phyloP scores from a whole-genome alignment of 2,888 invertebrate genomes.

The Linnaemya vulpina region DNA sequence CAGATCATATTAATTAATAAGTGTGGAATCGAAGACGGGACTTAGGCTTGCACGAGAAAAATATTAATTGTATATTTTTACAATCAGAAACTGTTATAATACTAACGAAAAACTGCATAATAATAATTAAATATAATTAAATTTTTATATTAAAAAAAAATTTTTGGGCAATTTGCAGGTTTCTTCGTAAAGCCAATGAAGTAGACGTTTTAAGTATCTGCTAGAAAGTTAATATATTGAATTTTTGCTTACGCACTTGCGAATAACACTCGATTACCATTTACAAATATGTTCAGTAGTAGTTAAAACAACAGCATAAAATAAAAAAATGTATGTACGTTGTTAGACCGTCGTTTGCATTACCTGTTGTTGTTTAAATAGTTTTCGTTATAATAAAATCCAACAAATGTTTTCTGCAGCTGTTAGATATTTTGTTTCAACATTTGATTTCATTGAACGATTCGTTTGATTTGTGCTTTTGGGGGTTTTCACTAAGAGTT shows the following conservation, averaged over 20 bases:
- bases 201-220: slow-evolving; percentile 33
- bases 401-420: slow-evolving; percentile 2
- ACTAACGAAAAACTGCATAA: too few species aligned
- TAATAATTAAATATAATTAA: too few species aligned
- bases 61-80: not conserved
- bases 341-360: slow-evolving; percentile 2
- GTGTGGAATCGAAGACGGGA: too few species aligned
- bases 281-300: slow-evolving; percentile 8
- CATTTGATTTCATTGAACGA: slow-evolving; percentile 45
- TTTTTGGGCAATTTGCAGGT: not conserved
- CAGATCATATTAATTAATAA: too few species aligned
- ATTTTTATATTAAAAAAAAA: not conserved
- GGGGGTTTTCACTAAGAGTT: not conserved
- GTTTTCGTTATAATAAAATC: slow-evolving; percentile 6
- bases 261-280: slow-evolving; percentile 13
- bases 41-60: too few species aligned
- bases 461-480: slow-evolving; percentile 19
- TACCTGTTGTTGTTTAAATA: not conserved
- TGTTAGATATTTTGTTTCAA: slow-evolving; percentile 14
- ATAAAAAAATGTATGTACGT: slow-evolving; percentile 8
- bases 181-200: not conserved
- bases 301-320: not conserved
- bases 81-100: not conserved
- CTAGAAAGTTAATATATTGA: slow-evolving; percentile 18
- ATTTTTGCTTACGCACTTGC: slow-evolving; percentile 57